Evolutionary conservation across 2,797 vertebrate genomes (phyloP), one percentile per base, ranked within the genome.

Genomic region (Dipus sagitta): DNA sequence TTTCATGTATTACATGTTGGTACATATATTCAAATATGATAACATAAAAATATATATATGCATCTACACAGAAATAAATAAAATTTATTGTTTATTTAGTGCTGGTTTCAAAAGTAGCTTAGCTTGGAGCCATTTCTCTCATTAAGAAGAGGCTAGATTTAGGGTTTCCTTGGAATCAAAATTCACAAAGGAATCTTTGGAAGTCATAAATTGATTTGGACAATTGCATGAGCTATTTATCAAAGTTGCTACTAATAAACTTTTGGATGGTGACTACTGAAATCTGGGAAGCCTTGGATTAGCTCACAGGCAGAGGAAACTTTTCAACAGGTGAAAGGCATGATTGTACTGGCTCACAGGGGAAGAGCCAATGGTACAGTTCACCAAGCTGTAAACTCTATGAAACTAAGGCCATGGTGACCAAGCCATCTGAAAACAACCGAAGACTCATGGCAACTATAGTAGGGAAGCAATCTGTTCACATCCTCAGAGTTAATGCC

Each of bases 121-220:
- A 90, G 15, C 15, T 52, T 90, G 24, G 21, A 91, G 13, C 91
- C 30, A 84, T 28, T 88, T 13, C 78, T 96, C 30, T 65, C 38
- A 76, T 84, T 10, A 90, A 75, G 58, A 93, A 28, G 18, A 88
- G 64, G 3, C 2, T 70, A 28, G 17, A 85, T 64, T 54, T 13
- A 75, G 34, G 54, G 24, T 85, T 94, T 76, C 79, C 10, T 32
- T 90, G 4, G 7, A 90, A 74, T 32, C 26, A 74, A 86, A 30
- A 0, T 86, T 32, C n/a, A 79, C 26, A 1, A 30, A 65, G 87
- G 11, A 11, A 67, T 23, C 15, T 47, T 47, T 64, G 12, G 79
- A 93, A 80, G 23, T 72, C 80, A n/a, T 47, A 68, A 65, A 88
- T 67, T 82, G 6, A 80, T 84, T 32, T 58, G 28, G 83, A 5